Evolutionary conservation across 2,888 invertebrate genomes (phyloP).

Genomic region (Synanthedon formicaeformis): DNA sequence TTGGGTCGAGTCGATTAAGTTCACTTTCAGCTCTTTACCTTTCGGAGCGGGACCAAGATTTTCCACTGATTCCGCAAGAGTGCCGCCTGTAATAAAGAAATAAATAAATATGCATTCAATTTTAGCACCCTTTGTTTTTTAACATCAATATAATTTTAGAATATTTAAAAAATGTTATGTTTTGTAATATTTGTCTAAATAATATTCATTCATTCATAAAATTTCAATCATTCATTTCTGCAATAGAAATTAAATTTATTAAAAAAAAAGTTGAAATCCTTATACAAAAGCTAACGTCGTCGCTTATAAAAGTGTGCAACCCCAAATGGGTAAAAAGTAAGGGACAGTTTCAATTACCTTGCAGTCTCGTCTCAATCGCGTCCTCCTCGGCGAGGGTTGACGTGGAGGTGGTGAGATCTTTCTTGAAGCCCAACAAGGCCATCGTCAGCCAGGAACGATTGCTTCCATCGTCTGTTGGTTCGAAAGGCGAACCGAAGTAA

Average conservation of each 20-base stretch:
- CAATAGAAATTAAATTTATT: no score
- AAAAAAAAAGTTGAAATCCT: no score
- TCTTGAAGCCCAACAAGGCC: slow-evolving; percentile 75
- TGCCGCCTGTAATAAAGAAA: slow-evolving; percentile 25
- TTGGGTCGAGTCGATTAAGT: slow-evolving; percentile 17
- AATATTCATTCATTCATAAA: no score
- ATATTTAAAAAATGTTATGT: no score
- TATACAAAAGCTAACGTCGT: no score
- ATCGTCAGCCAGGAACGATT: slow-evolving; percentile 75
- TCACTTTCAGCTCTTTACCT: slow-evolving; percentile 20
- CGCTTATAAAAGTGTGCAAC: no score
- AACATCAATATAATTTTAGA: no score
- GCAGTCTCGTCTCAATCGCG: slow-evolving; percentile 40
- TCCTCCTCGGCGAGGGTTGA: slow-evolving; percentile 74
- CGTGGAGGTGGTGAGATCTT: slow-evolving; percentile 70
- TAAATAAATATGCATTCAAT: neutral
- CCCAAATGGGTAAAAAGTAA: no score
- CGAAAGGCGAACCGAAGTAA: slow-evolving; percentile 63
- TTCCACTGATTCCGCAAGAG: slow-evolving; percentile 55
- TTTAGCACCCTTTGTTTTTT: no score
- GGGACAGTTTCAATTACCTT: slow-evolving; percentile 21
- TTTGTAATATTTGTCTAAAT: no score
- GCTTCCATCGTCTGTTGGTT: slow-evolving; percentile 42
- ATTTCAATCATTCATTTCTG: no score
- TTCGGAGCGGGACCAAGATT: slow-evolving; percentile 52